A percentile compares a stretch with the other conserved stretches of the same genome.
Evolutionary conservation across 2,113 vertebrate genomes (phyloP).

Genomic region (Leptosomus discolor): DNA sequence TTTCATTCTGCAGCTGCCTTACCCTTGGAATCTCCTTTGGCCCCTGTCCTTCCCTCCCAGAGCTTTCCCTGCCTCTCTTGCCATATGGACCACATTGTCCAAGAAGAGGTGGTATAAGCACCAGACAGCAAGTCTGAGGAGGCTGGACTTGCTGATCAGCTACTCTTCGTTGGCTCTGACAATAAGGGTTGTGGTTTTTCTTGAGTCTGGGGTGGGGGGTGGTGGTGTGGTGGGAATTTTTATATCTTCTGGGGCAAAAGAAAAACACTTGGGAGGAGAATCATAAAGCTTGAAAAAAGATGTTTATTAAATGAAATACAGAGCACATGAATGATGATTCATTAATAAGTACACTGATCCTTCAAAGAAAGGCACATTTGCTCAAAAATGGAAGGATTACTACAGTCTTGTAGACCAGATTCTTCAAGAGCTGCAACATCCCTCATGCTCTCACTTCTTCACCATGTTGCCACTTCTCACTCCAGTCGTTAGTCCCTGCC

Average conservation of each 20-base stretch:
- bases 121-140: not conserved
- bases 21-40: not conserved
- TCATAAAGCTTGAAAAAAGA: not conserved
- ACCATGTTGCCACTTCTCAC: not conserved
- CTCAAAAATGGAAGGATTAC: not conserved
- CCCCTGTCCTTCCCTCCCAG: not conserved
- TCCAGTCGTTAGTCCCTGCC: not conserved
- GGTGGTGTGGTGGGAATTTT: too few relatives aligned
- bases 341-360: not conserved
- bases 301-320: not conserved
- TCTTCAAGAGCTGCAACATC: not conserved
- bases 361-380: not conserved
- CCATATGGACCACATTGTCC: not conserved
- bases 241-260: not conserved
- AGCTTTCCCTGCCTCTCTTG: not conserved
- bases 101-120: not conserved
- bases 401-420: not conserved
- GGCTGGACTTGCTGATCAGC: not conserved
- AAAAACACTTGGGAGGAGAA: not conserved
- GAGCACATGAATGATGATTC: not conserved
- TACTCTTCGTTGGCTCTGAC: not conserved
- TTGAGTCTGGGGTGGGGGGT: not conserved
- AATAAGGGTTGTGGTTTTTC: not conserved
- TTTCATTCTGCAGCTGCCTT: conserved; percentile 27
- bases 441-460: not conserved